phyloP scores from a whole-genome alignment of 2,113 vertebrate species.

The Ginglymostoma cirratum region DNA sequence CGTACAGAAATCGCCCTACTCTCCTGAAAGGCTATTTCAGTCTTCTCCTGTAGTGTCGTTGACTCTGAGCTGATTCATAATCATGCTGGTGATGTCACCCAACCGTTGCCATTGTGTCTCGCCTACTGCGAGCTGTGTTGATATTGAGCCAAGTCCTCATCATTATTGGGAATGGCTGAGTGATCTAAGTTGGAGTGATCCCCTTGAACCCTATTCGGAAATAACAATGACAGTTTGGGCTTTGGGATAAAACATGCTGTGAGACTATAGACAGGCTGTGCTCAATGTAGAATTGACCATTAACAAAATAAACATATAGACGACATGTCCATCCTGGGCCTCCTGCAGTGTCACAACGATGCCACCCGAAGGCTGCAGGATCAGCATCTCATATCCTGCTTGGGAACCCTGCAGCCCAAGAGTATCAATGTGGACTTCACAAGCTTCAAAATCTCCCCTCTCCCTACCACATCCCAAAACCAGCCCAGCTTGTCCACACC shows the following conservation, averaged over 20 bases:
- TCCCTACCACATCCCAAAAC: too few relatives aligned
- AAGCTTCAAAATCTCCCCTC: too few relatives aligned
- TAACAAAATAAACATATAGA: not conserved
- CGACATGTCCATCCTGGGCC: too few relatives aligned
- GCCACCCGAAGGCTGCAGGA: too few relatives aligned
- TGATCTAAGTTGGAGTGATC: not conserved
- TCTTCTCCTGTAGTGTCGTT: not conserved
- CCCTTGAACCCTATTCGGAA: not conserved
- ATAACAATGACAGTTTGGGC: not conserved
- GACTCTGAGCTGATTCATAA: constrained; percentile 3
- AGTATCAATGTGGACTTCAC: too few relatives aligned
- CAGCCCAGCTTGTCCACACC: too few relatives aligned
- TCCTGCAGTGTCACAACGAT: too few relatives aligned
- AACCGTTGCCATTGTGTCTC: not conserved
- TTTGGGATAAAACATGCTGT: not conserved
- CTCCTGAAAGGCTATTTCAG: not conserved
- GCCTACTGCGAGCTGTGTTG: not conserved
- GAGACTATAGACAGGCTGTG: not conserved
- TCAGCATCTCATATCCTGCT: too few relatives aligned
- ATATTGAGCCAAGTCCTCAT: not conserved
- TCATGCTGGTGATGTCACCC: not conserved
- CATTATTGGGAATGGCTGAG: not conserved
- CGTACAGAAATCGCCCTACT: not conserved
- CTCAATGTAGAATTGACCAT: not conserved
- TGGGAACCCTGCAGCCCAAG: too few relatives aligned